Base-by-base conservation (phyloP, 1,140 invertebrate species). In the Bombus sibiricus region DNA sequence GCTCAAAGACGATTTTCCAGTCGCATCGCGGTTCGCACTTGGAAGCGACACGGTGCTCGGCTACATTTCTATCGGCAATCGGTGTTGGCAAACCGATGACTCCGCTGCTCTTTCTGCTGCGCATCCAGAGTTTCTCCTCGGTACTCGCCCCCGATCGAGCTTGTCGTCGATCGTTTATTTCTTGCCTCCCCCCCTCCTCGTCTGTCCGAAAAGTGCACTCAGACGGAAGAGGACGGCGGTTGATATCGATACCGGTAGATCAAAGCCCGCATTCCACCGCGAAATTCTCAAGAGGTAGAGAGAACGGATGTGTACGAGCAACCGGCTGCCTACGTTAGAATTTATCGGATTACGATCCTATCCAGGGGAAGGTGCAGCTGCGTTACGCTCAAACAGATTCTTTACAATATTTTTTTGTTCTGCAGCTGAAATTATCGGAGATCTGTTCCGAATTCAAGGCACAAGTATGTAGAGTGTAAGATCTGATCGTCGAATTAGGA, bases 171-270 rank as follows among this genome's bases (percentile, higher is more conserved):
- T 89, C 85, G 87, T 87, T 90, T 87, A 91, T 88, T 85, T 89
- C 81, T 79, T 86, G 77, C 75, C 73, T 81, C 47, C 80, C 71
- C n/a, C 69, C 64, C 41, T 28, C 28, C 57, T 59, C 28, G 72
- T 88, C 90, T 80, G 85, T 89, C 83, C 86, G 87, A 92, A 90
- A 92, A 90, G 91, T 91, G 92, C 91, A 91, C 85, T 91, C 89
- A 89, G 71, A 87, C 86, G 90, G 85, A 92, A 89, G 83, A 73
- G 76, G 79, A 75, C 71, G 83, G 66, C 73, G 88, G 87, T 89
- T 89, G 92, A 92, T 93, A 92, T 93, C 88, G 91, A 92, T 89
- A 87, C 88, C 87, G 89, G 89, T 92, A 92, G 92, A 93, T 93
- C 93, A 93, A 93, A 93, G 92, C 92, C 87, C 89, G 89, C 89